phyloP scores from a whole-genome alignment of 2,113 vertebrate species.

The Archocentrus centrarchus region DNA sequence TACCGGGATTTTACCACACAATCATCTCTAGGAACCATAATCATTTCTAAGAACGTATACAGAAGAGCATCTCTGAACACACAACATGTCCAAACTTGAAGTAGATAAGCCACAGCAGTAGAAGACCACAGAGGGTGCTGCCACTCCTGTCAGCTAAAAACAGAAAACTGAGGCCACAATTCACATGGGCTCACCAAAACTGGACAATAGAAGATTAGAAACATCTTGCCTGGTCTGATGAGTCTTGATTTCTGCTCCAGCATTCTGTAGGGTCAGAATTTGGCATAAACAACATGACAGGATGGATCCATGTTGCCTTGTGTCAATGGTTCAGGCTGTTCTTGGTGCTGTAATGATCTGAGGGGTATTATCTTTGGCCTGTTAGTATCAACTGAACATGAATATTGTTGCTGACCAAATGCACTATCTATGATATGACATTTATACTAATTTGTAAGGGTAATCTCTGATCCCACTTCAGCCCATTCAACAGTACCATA shows the following conservation, averaged over 20 bases:
- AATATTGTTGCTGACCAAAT: background rate
- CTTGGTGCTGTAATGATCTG: no score
- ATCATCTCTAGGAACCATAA: no score
- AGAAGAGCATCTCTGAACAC: background rate
- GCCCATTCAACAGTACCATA: no score
- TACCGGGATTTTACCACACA: no score
- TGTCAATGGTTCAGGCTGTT: background rate
- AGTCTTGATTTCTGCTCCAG: background rate
- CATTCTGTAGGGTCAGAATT: no score
- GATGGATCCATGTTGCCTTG: background rate
- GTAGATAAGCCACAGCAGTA: background rate
- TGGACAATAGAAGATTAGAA: background rate
- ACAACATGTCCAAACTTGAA: rapidly evolving
- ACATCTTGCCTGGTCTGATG: rapidly evolving
- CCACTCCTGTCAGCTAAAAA: background rate
- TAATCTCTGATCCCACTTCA: no score
- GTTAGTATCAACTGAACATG: no score
- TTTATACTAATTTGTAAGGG: no score
- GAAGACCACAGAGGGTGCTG: background rate
- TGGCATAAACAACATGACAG: no score
- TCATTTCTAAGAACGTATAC: background rate
- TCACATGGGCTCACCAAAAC: background rate
- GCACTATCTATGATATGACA: no score
- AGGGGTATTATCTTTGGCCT: no score
- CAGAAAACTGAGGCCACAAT: background rate